Evolutionary conservation across 2,113 vertebrate species (phyloP).

Genomic region (Camelus bactrianus): DNA sequence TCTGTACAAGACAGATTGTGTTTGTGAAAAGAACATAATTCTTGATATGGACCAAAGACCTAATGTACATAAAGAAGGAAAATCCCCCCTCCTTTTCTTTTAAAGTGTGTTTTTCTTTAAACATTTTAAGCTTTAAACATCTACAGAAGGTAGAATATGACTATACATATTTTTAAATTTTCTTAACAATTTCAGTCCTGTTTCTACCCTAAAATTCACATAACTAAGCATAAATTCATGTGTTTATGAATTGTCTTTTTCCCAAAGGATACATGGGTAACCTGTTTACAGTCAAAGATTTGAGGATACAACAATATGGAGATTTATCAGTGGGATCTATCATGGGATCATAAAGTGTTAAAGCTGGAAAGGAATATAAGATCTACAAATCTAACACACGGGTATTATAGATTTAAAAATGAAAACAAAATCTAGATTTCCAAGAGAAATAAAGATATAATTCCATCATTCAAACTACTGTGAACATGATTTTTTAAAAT

Average conservation of each 20-base stretch:
- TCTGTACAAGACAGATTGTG: neutral
- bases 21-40: slow-evolving; percentile 7
- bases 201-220: neutral
- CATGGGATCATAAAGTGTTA: neutral
- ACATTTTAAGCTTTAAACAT: neutral
- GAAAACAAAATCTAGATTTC: neutral
- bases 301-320: neutral
- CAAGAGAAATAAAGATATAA: neutral
- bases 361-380: neutral
- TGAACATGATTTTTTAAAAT: neutral
- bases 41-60: neutral
- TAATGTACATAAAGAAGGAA: neutral
- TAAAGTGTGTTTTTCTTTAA: neutral
- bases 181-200: neutral
- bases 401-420: neutral
- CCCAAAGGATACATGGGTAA: neutral
- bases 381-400: neutral
- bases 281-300: neutral
- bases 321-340: neutral
- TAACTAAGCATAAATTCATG: neutral
- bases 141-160: neutral
- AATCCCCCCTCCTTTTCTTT: neutral
- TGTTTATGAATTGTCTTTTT: neutral
- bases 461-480: neutral
- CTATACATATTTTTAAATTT: neutral